phyloP scores from a whole-genome alignment of 2,113 vertebrate species.

The Trogon surrucura region DNA sequence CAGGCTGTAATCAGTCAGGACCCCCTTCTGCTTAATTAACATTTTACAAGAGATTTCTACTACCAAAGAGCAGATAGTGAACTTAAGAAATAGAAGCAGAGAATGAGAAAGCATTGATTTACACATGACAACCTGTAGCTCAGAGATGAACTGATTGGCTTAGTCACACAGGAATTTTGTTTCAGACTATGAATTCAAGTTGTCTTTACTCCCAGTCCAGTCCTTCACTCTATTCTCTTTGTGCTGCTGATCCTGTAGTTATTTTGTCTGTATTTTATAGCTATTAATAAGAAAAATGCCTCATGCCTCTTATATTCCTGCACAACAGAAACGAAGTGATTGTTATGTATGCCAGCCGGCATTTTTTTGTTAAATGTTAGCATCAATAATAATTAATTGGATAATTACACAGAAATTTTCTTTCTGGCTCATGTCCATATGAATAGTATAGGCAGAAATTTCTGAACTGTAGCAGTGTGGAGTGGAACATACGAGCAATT shows the following conservation, averaged over 20 bases:
- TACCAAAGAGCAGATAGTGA: not conserved
- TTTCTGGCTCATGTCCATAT: not conserved
- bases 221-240: not conserved
- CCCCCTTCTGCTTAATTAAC: not conserved
- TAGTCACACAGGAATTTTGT: not conserved
- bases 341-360: not conserved
- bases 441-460: constrained; percentile 7
- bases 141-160: not conserved
- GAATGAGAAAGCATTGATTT: not conserved
- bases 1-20: not conserved
- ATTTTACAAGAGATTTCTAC: not conserved
- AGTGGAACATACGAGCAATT: not conserved
- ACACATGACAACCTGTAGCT: not conserved
- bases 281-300: not conserved
- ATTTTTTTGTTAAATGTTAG: not conserved
- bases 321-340: not conserved
- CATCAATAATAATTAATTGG: constrained; percentile 33
- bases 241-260: not conserved
- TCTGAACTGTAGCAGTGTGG: not conserved
- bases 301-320: not conserved
- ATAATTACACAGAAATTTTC: not conserved
- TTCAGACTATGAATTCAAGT: not conserved
- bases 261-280: not conserved
- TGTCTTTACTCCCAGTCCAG: not conserved
- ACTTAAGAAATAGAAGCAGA: not conserved